Evolutionary conservation across 2,113 vertebrate genomes (phyloP).

Genomic region (Leptobrachium ailaonicum): DNA sequence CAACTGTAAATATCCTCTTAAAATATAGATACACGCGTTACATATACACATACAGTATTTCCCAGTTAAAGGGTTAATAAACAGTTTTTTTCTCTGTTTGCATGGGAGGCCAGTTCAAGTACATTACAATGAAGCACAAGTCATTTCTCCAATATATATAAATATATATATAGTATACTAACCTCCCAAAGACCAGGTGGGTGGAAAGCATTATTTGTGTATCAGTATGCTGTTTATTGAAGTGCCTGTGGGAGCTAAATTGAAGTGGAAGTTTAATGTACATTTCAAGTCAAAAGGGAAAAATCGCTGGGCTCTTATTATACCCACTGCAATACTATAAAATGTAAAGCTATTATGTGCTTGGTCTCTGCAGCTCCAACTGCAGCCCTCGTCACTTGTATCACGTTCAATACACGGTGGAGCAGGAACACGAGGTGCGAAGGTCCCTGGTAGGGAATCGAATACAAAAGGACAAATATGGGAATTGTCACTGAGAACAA

Average conservation of each 20-base stretch:
- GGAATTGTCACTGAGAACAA: too few relatives aligned
- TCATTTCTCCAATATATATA: neutral
- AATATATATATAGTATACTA: neutral
- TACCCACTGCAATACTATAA: neutral
- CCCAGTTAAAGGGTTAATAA: neutral
- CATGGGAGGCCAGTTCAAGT: neutral
- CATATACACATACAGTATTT: neutral
- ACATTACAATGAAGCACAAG: neutral
- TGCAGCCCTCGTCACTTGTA: neutral
- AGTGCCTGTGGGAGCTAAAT: conserved; percentile 4
- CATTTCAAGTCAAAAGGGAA: neutral
- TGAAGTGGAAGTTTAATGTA: neutral
- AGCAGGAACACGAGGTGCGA: too few relatives aligned
- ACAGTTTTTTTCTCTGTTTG: neutral
- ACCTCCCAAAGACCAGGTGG: neutral
- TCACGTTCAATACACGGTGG: neutral
- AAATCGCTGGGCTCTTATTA: neutral
- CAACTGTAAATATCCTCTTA: too few relatives aligned
- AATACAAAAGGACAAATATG: too few relatives aligned
- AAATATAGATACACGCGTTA: too few relatives aligned
- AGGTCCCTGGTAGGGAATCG: too few relatives aligned
- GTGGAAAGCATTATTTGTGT: conserved; percentile 5
- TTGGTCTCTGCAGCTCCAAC: too few relatives aligned
- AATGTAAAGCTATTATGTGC: too few relatives aligned
- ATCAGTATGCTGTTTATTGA: conserved; percentile 7